Conservation (phyloP, 2,888 invertebrate genomes). For the Nomada flava region DNA sequence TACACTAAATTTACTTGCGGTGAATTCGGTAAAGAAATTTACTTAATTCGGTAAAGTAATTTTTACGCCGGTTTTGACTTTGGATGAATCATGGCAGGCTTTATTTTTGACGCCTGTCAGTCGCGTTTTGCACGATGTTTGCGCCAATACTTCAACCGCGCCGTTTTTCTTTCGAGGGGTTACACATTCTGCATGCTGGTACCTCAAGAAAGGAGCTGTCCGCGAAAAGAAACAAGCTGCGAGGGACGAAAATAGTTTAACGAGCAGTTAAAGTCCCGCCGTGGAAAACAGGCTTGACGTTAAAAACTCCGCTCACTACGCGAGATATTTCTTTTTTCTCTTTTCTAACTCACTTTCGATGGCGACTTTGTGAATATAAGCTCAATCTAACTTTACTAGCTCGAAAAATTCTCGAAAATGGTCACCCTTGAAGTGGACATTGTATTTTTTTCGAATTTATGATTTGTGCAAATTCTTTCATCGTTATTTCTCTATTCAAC, state of each 20-base stretch:
- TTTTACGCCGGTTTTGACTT: not conserved
- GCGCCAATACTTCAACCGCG: slow-evolving; percentile 13
- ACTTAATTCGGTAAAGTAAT: not conserved
- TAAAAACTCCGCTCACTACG: slow-evolving; percentile 36
- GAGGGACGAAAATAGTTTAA: slow-evolving; percentile 60
- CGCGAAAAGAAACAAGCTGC: slow-evolving; percentile 39
- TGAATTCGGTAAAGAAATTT: too few relatives aligned
- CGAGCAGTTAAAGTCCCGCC: slow-evolving; percentile 55
- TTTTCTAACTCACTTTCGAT: slow-evolving; percentile 7
- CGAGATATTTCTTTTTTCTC: slow-evolving; percentile 22
- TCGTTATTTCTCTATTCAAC: too few relatives aligned
- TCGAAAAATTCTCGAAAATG: not conserved
- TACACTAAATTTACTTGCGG: too few relatives aligned
- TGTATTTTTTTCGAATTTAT: not conserved
- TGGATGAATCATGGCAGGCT: not conserved
- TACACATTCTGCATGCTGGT: slow-evolving; percentile 4
- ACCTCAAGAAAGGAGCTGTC: slow-evolving; percentile 9
- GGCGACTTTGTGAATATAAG: slow-evolving; percentile 6
- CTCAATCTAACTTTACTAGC: not conserved
- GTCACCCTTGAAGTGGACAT: too few relatives aligned
- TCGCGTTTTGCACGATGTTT: slow-evolving; percentile 1
- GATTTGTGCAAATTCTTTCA: not conserved
- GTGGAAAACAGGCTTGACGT: slow-evolving; percentile 38
- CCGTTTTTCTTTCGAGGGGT: slow-evolving; percentile 4
- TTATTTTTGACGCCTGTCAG: slow-evolving; percentile 24